A percentile compares a stretch with the other conserved stretches of the same genome.
Conservation (phyloP, 2,797 vertebrate species). For the Gila robusta region DNA sequence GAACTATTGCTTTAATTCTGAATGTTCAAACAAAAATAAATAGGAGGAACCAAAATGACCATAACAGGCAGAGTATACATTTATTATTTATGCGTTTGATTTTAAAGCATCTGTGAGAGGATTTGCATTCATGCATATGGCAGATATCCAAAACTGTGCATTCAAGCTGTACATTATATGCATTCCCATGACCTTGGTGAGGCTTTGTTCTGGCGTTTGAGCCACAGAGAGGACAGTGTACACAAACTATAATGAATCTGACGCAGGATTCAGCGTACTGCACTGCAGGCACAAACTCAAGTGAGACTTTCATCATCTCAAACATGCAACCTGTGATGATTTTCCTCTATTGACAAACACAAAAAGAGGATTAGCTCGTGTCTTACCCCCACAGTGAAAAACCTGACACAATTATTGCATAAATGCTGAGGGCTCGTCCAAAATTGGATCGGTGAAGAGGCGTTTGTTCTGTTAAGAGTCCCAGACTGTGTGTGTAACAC, state of each 20-base stretch:
- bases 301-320: neutral
- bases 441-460: constrained; percentile 46
- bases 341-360: constrained; percentile 64
- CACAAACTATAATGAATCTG: neutral
- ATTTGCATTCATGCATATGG: neutral
- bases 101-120: constrained; percentile 2
- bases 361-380: constrained; percentile 77
- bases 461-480: constrained; percentile 4
- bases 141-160: neutral
- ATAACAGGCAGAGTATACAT: neutral
- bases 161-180: neutral
- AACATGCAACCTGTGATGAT: neutral
- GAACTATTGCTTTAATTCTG: neutral
- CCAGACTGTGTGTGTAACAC: constrained; percentile 23
- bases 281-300: neutral
- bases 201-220: neutral
- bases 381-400: constrained; percentile 69
- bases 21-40: neutral
- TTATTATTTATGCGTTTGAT: neutral
- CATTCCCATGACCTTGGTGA: neutral
- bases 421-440: constrained; percentile 22
- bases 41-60: neutral
- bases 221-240: neutral
- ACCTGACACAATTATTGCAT: constrained; percentile 73
- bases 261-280: neutral